Evolutionary conservation across 2,113 vertebrate genomes (phyloP), one percentile per base, ranked within the genome.

Genomic region (Tragelaphus buxtoni): DNA sequence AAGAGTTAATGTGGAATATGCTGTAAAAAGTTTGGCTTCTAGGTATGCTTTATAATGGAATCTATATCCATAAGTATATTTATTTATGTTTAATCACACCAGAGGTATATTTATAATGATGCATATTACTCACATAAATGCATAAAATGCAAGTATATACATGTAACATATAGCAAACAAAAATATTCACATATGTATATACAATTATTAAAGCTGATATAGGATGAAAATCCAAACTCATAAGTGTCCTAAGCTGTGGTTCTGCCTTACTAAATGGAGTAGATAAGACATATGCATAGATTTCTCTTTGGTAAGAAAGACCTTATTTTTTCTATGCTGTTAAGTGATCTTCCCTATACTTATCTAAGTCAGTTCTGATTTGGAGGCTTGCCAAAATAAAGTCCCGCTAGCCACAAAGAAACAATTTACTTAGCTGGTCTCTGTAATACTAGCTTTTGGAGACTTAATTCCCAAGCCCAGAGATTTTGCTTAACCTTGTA

Each of bases 311-410:
- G 18, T 49, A 72, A 39, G 30, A 14, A 72, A 39, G 26, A 17
- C 3, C 3, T n/a, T 81, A 47, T 47, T 84, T 80, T 55, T 18
- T 8, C 30, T 51, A 12, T 92, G 28, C 60, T 22, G 65, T 93
- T 95, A 55, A 86, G 56, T 51, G 20, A 2, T 45, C 84, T 94
- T 90, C 55, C 45, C 42, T 65, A 53, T 79, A 63, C 10, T 93
- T 58, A 35, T 85, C 22, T 58, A 87, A 91, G 32, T 83, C 47
- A 72, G 55, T 61, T 58, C 13, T 74, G n/a, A 89, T 80, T 95
- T 95, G 65, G 65, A 93, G 32, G 8, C 61, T 93, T 95, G 63
- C 83, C 92, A 95, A 90, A 83, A 90, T 90, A 95, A 95, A 86
- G 42, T 76, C 18, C 77, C 5, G 9, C 53, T 92, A 58, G 18